These are phyloP conservation scores for Chanos chanos DNA, from an alignment of 2,797 vertebrate species.

Conservation along the genomic window DNA sequence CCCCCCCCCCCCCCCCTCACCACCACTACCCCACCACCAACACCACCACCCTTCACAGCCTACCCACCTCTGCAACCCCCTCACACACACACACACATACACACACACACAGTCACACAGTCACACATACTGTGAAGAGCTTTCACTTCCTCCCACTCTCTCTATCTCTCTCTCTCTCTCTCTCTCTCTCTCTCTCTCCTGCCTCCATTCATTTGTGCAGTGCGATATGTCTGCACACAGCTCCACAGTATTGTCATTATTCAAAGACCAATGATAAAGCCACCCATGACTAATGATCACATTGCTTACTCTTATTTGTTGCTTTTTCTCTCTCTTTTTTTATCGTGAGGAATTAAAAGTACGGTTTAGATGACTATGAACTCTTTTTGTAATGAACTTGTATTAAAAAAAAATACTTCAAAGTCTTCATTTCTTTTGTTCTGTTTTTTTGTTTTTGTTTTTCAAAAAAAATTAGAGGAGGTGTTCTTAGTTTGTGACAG, in stretches of 20 bases:
- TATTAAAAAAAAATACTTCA: constrained; percentile 30
- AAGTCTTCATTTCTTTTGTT: constrained; percentile 27
- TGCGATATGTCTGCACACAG: constrained; percentile 48
- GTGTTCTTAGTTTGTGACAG: too few relatives aligned
- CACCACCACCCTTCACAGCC: neutral
- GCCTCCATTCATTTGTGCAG: constrained; percentile 46
- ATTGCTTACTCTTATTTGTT: constrained; percentile 20
- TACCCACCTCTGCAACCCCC: constrained; percentile 61
- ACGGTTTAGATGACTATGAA: neutral
- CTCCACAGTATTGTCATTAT: constrained; percentile 43
- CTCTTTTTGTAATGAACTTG: constrained; percentile 8
- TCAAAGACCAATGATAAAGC: constrained; percentile 48
- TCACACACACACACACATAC: constrained; percentile 62
- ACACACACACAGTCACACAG: too few relatives aligned
- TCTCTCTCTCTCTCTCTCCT: constrained; percentile 44
- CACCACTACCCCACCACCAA: neutral
- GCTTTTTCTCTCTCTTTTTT: constrained; percentile 41
- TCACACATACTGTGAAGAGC: constrained; percentile 35
- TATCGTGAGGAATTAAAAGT: constrained; percentile 23
- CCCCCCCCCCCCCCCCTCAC: neutral
- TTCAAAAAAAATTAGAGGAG: constrained; percentile 7
- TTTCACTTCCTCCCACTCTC: constrained; percentile 41
- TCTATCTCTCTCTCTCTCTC: constrained; percentile 48
- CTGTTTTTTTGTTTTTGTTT: neutral
- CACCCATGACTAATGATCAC: constrained; percentile 39